Evolutionary conservation across 2,888 invertebrate species (phyloP), one percentile per base, ranked within the genome.

Genomic region (Coecobrya sp.): DNA sequence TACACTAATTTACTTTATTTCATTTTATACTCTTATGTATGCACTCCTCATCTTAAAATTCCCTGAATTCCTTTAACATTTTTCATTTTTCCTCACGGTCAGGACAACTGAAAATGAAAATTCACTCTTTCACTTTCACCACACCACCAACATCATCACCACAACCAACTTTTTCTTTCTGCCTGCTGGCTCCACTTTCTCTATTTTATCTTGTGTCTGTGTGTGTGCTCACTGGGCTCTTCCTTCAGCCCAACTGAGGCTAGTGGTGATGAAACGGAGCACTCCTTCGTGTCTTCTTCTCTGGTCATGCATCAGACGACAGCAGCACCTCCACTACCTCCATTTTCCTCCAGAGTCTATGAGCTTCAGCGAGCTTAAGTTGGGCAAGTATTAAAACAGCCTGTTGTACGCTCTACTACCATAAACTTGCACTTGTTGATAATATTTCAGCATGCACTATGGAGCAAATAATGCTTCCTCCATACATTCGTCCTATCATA

Each of bases 161-260:
- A 76, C 49, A 11, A 68, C 30, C 11, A 30, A 76, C 45, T 30
- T 76, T 76, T 25, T 49, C 49, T 22, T 76, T 49, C 49, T 27
- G 19, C 22, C 10, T 73, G n/a, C 62, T 10, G n/a, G 16, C 16
- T 70, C 19, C n/a, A 30, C 16, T n/a, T n/a, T n/a, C n/a, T n/a
- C n/a, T 79, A 49, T 0, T 52, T 49, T 36, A 10, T 82, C 59
- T 45, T 45, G 16, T 27, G 27, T 70, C 68, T 19, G 36, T 4
- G 68, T 42, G 70, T 70, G 49, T 76, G 49, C n/a, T 76, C 76
- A 65, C 86, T 49, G 81, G 89, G 81, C 89, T 70, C 52, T 45
- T 82, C 52, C 82, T 30, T 68, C 81, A 82, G 89, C 89, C 89
- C 89, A 89, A 89, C 89, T 89, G 89, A 82, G 27, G n/a, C 19